Evolutionary conservation across 2,113 vertebrate genomes (phyloP).

Genomic region (Tragelaphus imberbis): DNA sequence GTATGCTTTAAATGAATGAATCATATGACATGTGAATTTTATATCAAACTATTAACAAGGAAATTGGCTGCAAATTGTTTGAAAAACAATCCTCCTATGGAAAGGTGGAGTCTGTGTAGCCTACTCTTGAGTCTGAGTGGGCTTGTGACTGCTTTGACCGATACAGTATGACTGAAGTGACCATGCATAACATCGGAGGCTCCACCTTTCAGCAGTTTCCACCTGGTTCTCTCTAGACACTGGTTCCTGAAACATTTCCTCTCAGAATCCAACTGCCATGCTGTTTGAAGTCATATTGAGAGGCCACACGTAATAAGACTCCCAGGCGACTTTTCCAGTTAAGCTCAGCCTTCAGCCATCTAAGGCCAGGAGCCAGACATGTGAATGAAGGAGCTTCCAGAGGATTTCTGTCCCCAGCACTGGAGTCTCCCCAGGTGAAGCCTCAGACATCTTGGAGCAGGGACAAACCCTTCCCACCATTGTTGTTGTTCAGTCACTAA

Average conservation of each 20-base stretch:
- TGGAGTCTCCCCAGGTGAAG: not conserved
- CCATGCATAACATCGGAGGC: not conserved
- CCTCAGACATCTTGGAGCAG: not conserved
- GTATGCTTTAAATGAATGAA: not conserved
- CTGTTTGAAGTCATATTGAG: not conserved
- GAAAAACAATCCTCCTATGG: not conserved
- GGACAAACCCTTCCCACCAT: not conserved
- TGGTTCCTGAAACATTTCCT: not conserved
- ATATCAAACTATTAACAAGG: not conserved
- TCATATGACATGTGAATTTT: not conserved
- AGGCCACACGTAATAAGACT: not conserved
- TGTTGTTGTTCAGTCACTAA: not conserved
- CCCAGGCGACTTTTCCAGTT: not conserved
- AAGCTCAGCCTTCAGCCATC: not conserved
- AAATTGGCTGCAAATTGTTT: not conserved
- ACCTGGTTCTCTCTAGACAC: not conserved
- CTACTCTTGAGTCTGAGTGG: not conserved
- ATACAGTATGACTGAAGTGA: not conserved
- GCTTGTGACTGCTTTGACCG: not conserved
- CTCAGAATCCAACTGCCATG: not conserved
- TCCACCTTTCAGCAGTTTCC: not conserved
- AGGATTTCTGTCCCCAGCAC: not conserved
- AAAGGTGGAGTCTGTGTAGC: not conserved
- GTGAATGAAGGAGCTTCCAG: not conserved
- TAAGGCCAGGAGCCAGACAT: not conserved